Evolutionary conservation across 2,888 invertebrate species (phyloP), one percentile per base, ranked within the genome.

Genomic region (Seira ritae): DNA sequence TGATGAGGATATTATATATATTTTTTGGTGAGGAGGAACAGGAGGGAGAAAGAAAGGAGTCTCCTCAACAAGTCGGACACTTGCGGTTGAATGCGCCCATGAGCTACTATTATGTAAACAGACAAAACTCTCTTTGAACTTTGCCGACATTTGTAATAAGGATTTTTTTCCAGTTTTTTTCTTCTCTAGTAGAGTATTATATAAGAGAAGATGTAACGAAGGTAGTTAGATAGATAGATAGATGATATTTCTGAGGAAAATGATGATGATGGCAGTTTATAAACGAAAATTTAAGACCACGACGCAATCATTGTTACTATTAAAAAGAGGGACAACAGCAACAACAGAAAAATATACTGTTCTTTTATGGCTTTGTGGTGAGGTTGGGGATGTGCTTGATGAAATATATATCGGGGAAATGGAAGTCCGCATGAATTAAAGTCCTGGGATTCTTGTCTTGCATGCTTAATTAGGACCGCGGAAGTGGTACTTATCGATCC

Each of bases 61-160:
- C 70, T 76, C 84, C 85, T 85, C 86, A 86, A 85, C 84, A 86
- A 80, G 85, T 85, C 85, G 85, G 85, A 85, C 84, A 85, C 85
- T 85, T 85, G 84, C 83, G 84, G 84, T 85, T 85, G 86, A 83
- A 86, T 86, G 86, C 85, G 86, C 86, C 86, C 84, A 85, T 86
- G 86, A 86, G 85, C 86, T 85, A 75, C 85, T 85, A 86, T 86
- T 86, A 86, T 86, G 86, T 86, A 86, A 86, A 86, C 86, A 86
- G 86, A 84, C 77, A 80, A 62, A 81, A 84, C 78, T 84, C 66
- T 69, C 77, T 86, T 86, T 86, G 86, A 86, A 79, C 78, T 84
- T 83, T 86, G 86, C 86, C 86, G 86, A 86, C 86, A 85, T 83
- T 78, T 72, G 86, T 85, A 86, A 85, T 86, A 85, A 80, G 85